Conservation (phyloP, 2,888 invertebrate species). For the Stegana nigrithorax region DNA sequence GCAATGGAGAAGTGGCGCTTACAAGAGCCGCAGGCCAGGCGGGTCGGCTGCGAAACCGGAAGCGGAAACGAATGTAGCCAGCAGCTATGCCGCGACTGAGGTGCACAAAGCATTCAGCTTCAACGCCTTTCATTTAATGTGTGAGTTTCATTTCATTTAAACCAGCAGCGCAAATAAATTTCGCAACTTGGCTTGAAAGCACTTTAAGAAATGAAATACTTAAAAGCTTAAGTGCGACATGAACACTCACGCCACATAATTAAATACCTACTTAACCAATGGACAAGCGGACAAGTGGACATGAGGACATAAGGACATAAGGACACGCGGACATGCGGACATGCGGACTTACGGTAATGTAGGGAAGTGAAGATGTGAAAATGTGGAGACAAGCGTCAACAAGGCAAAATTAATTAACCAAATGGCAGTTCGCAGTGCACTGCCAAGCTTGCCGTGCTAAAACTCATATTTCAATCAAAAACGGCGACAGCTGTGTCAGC, state of each 20-base stretch:
- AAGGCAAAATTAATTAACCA: constrained; percentile 59
- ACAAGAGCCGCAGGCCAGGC: too few relatives aligned
- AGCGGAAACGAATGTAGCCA: background rate
- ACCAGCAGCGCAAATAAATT: background rate
- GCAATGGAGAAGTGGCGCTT: too few relatives aligned
- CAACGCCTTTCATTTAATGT: background rate
- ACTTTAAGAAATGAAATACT: background rate
- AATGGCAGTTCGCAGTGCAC: constrained; percentile 37
- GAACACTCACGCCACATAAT: background rate
- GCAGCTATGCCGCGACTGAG: too few relatives aligned
- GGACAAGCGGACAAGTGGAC: too few relatives aligned
- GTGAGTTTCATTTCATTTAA: background rate
- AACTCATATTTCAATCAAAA: constrained; percentile 58
- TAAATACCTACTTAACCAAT: background rate
- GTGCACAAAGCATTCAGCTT: too few relatives aligned
- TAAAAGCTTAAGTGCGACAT: background rate
- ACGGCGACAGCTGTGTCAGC: constrained; percentile 52
- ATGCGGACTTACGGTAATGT: too few relatives aligned
- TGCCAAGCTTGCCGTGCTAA: background rate
- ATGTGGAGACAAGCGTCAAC: constrained; percentile 25
- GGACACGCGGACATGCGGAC: too few relatives aligned
- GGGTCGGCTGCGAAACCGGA: background rate
- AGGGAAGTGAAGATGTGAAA: too few relatives aligned
- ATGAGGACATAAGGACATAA: too few relatives aligned
- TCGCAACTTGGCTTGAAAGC: background rate